Conservation (phyloP, 2,113 vertebrate genomes). For the Gallinago undulata region DNA sequence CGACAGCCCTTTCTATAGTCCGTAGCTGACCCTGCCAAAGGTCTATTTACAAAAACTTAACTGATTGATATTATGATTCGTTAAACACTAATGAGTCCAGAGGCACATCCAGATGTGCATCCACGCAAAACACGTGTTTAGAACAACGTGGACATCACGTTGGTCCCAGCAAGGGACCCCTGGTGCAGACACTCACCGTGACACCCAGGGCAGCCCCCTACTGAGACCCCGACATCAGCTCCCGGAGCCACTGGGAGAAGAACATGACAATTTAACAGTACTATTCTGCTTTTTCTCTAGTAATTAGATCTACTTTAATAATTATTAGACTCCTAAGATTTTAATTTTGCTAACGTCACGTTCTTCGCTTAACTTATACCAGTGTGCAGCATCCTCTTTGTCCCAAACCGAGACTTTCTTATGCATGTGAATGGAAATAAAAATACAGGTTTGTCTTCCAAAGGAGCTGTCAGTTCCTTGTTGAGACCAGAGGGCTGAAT, state of each 20-base stretch:
- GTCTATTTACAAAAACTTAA: neutral
- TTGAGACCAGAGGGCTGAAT: neutral
- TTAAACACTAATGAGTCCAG: neutral
- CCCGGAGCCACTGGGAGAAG: neutral
- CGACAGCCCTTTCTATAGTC: neutral
- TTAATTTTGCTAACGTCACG: too few relatives aligned
- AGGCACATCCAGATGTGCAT: neutral
- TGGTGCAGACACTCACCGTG: accelerated
- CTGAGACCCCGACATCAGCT: neutral
- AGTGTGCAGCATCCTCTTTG: neutral
- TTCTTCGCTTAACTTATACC: neutral
- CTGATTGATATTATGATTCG: neutral
- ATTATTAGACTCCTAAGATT: neutral
- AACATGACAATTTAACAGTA: neutral
- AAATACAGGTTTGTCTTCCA: neutral
- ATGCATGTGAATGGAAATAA: neutral
- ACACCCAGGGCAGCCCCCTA: neutral
- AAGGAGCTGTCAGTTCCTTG: neutral
- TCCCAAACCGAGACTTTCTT: neutral
- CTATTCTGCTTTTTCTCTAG: neutral
- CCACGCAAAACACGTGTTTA: neutral
- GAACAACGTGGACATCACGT: neutral
- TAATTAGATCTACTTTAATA: neutral
- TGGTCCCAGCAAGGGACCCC: neutral
- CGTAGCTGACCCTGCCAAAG: neutral